These are phyloP conservation scores for Lasioglossum albipes DNA, from an alignment of 1,140 invertebrate species.

Conservation along the genomic window DNA sequence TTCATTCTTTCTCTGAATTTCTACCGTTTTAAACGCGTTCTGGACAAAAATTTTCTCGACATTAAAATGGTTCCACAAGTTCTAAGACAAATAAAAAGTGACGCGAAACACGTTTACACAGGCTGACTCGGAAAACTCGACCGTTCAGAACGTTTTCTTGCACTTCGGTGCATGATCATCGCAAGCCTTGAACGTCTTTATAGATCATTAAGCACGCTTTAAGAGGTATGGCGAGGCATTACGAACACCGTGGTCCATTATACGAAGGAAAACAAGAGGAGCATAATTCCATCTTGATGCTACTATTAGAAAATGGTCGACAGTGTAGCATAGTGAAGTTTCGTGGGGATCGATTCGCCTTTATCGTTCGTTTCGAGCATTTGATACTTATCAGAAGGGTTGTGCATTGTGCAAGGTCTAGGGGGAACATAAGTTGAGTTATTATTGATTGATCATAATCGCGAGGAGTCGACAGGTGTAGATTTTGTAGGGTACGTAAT, in stretches of 20 bases:
- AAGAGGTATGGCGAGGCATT: not conserved
- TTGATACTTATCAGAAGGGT: no score
- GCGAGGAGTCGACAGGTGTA: no score
- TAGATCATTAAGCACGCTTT: conserved; percentile 1
- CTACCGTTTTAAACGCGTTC: no score
- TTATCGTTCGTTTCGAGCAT: no score
- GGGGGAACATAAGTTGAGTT: no score
- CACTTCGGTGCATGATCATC: not conserved
- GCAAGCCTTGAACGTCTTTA: not conserved
- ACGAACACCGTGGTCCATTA: not conserved
- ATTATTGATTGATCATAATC: no score
- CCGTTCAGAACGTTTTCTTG: not conserved
- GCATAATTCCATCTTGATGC: not conserved
- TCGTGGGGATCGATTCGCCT: no score
- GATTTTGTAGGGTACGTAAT: no score
- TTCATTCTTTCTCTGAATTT: no score
- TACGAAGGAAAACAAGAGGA: not conserved
- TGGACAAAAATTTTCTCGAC: no score
- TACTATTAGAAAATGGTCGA: not conserved
- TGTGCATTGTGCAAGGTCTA: no score
- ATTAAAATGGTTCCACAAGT: no score
- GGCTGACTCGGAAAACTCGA: not conserved
- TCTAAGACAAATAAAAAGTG: not conserved
- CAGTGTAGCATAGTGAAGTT: not conserved
- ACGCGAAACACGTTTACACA: not conserved